Evolutionary conservation across 1,140 invertebrate genomes (phyloP).

Genomic region (Drosophila bocki): DNA sequence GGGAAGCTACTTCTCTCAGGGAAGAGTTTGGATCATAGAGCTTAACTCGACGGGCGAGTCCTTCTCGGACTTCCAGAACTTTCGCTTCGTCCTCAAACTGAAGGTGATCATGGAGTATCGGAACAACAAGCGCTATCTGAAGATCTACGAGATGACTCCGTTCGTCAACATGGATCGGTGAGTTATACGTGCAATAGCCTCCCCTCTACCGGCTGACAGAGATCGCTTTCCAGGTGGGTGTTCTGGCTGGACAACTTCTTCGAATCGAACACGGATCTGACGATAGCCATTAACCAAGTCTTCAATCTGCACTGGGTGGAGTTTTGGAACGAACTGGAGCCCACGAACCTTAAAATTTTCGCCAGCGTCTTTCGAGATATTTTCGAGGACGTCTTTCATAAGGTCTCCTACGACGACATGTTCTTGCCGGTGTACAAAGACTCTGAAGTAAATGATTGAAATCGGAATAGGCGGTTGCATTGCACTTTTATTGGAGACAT

Average conservation of each 20-base stretch:
- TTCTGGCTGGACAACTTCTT: conserved; percentile 63
- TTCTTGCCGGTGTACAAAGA: conserved; percentile 42
- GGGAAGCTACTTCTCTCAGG: conserved; percentile 26
- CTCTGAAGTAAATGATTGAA: conserved; percentile 38
- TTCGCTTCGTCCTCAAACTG: conserved; percentile 51
- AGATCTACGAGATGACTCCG: conserved; percentile 55
- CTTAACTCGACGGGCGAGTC: conserved; percentile 44
- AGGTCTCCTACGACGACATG: conserved; percentile 63
- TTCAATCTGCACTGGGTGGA: conserved; percentile 62
- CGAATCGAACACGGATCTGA: conserved; percentile 50
- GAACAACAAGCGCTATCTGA: conserved; percentile 59
- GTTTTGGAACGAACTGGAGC: conserved; percentile 70
- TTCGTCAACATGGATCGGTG: conserved; percentile 54
- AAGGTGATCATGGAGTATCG: conserved; percentile 56
- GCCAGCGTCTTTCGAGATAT: conserved; percentile 42
- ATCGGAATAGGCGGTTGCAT: not conserved
- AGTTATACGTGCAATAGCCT: not conserved
- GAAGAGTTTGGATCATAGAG: conserved; percentile 31
- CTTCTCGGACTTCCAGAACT: conserved; percentile 61
- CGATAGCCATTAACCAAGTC: conserved; percentile 52
- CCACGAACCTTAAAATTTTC: conserved; percentile 42
- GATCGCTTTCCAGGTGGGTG: conserved; percentile 29
- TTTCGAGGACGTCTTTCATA: conserved; percentile 49
- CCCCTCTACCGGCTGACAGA: not conserved
- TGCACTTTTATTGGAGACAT: conserved; percentile 23